These are phyloP conservation scores for Pangasius macronema DNA, from an alignment of 2,797 vertebrate genomes.

Conservation along the genomic window DNA sequence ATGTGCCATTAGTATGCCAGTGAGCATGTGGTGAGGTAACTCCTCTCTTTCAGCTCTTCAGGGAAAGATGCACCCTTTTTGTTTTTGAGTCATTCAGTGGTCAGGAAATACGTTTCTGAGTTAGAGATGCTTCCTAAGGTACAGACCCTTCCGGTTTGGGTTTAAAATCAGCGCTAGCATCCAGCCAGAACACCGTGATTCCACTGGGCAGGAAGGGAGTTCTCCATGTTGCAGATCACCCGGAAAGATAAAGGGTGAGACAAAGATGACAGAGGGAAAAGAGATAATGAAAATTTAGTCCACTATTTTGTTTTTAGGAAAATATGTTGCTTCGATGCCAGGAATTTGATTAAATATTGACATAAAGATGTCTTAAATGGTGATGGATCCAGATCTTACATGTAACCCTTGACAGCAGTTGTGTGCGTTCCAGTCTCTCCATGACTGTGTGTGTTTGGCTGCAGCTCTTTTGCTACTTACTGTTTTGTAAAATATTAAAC, in stretches of 20 bases:
- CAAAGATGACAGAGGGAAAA: not conserved
- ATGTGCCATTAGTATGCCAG: conserved; percentile 55
- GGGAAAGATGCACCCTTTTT: conserved; percentile 10
- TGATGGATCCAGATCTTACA: not conserved
- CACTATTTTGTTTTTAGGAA: not conserved
- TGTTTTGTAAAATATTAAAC: not conserved
- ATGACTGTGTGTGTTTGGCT: not conserved
- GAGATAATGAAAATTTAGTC: not conserved
- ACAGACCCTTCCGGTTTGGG: conserved; percentile 44
- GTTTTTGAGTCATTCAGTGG: conserved; percentile 27
- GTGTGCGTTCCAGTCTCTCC: not conserved
- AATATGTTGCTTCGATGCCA: not conserved
- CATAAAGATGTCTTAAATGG: not conserved
- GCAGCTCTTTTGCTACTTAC: not conserved
- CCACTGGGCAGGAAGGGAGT: conserved; percentile 48
- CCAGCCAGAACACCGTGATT: conserved; percentile 50
- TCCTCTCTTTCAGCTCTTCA: conserved; percentile 27
- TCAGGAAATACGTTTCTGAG: conserved; percentile 49
- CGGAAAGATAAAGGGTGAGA: conserved; percentile 3
- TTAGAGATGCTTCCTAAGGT: conserved; percentile 54
- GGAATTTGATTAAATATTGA: not conserved
- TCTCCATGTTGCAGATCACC: conserved; percentile 3
- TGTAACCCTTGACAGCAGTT: not conserved
- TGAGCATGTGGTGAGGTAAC: conserved; percentile 16
- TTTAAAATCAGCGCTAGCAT: conserved; percentile 56